phyloP scores from a whole-genome alignment of 2,797 vertebrate genomes.

The Clarias fuscus region DNA sequence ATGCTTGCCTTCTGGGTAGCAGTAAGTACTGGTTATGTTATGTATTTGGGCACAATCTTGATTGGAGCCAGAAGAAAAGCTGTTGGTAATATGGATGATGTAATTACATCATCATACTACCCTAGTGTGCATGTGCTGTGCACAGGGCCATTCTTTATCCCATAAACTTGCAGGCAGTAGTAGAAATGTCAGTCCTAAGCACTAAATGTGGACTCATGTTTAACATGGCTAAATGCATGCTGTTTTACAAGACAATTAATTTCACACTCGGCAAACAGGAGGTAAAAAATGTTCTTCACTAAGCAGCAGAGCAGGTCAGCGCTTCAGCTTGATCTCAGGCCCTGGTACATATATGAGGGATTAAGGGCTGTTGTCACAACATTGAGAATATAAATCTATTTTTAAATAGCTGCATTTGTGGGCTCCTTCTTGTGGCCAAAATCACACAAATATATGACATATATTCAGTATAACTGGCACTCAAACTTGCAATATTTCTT shows the following conservation, averaged over 20 bases:
- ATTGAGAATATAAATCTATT: not conserved
- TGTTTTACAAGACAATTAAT: slow-evolving; percentile 23
- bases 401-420: not conserved
- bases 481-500: not conserved
- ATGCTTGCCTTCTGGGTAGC: not conserved
- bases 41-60: not conserved
- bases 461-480: not conserved
- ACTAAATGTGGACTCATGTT: slow-evolving; percentile 14
- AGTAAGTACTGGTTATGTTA: not conserved
- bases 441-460: not conserved
- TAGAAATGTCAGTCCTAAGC: not conserved
- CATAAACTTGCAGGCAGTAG: not conserved
- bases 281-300: not conserved
- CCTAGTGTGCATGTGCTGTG: not conserved
- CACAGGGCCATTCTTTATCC: not conserved
- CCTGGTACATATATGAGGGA: not conserved
- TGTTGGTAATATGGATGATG: not conserved
- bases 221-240: slow-evolving; percentile 31
- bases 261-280: not conserved
- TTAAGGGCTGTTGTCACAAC: not conserved
- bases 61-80: not conserved
- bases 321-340: too few species aligned
- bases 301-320: not conserved
- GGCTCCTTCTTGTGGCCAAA: not conserved
- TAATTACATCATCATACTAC: not conserved